phyloP scores from a whole-genome alignment of 2,888 invertebrate genomes.

The Diadegma fenestrale region DNA sequence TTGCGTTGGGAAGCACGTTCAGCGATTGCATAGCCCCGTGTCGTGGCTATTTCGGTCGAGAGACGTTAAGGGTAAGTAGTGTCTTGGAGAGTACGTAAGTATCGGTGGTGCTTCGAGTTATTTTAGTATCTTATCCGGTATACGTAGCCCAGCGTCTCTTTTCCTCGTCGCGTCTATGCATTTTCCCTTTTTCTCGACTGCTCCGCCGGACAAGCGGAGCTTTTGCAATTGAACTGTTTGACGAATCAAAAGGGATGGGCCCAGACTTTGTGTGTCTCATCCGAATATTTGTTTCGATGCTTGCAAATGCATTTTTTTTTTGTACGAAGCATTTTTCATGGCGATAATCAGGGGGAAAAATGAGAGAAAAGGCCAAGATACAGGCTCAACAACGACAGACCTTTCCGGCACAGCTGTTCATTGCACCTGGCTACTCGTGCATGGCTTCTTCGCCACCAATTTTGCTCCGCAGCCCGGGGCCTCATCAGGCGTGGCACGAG shows the following conservation, averaged over 20 bases:
- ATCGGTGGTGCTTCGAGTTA: constrained; percentile 63
- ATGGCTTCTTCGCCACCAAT: constrained; percentile 46
- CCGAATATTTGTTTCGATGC: neutral
- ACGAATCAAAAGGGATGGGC: neutral
- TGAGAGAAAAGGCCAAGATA: neutral
- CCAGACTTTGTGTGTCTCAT: neutral
- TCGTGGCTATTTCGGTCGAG: constrained; percentile 69
- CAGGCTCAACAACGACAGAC: constrained; percentile 33
- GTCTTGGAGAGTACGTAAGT: constrained; percentile 64
- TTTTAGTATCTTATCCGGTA: constrained; percentile 56
- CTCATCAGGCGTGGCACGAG: constrained; percentile 35
- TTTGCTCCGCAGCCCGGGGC: constrained; percentile 7
- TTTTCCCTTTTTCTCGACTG: neutral
- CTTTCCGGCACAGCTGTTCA: constrained; percentile 64
- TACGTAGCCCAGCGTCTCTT: constrained; percentile 9
- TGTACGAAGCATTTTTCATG: neutral
- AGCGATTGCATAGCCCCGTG: constrained; percentile 71
- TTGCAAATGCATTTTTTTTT: neutral
- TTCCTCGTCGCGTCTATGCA: neutral
- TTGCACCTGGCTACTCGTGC: constrained; percentile 64
- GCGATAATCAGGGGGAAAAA: neutral
- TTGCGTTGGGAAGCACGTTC: constrained; percentile 69
- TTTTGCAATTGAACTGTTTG: neutral
- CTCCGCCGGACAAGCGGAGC: neutral
- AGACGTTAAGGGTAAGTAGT: constrained; percentile 70